Evolutionary conservation across 2,888 invertebrate species (phyloP), one percentile per base, ranked within the genome.

Genomic region (Cristatella mucedo): DNA sequence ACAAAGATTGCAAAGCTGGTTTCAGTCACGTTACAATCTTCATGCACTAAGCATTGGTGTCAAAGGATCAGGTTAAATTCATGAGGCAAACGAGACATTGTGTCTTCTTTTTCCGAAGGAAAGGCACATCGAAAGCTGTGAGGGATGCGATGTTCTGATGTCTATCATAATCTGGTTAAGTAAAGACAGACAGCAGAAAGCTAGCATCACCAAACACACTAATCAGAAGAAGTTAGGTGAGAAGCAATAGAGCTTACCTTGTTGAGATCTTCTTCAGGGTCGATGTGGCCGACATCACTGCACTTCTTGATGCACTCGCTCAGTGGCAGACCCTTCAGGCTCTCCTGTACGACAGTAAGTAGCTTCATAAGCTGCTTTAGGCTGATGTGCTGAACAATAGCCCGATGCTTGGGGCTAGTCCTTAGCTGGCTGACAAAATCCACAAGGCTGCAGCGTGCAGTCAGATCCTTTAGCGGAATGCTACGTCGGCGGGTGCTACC

Each of bases 241-340:
- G n/a, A n/a, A n/a, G n/a, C n/a, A n/a, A n/a, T 26, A 26, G 9
- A 26, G n/a, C 31, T 21, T 22, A 36, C 51, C 49, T 64, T 63
- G 48, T 71, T 71, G 22, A 71, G 48, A 47, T 71, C 69, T 50
- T 70, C 68, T 3, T 71, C 59, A 1, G 68, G 63, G 50, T 68
- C 62, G 13, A 70, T 49, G 7, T 47, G 51, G 47, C 63, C 67
- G 45, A 67, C 58, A 21, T 53, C 54, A 32, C 46, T 43, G 43
- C 58, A 62, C 30, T 54, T 51, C 7, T 52, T 52, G n/a, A 69
- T 45, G 31, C 68, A 65, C 21, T 63, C 66, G 16, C 61, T 61
- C 29, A 66, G 33, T 16, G 53, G 53, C 40, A 59, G 49, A 5
- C 69, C 70, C 41, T 56, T 61, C 44, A 67, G 50, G 40, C 63